These are phyloP conservation scores for Eospalax fontanierii DNA, from an alignment of 2,797 vertebrate species.

Conservation along the genomic window DNA sequence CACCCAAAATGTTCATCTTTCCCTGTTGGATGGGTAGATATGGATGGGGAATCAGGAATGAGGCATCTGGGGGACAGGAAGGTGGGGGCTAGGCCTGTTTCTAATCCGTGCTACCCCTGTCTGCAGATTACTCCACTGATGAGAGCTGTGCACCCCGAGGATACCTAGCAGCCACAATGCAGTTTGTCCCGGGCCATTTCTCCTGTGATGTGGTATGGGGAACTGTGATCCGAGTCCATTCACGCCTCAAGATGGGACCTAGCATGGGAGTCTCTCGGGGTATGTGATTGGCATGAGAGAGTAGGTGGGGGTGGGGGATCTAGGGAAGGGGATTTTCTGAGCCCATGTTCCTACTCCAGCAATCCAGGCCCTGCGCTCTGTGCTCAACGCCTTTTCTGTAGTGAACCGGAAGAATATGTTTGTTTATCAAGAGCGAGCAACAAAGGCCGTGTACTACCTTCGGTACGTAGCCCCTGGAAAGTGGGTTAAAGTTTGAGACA, in stretches of 20 bases:
- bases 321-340: background rate
- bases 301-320: background rate
- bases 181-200: constrained; percentile 98
- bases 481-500: background rate
- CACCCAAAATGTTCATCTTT: background rate
- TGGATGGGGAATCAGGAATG: background rate
- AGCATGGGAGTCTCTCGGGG: constrained; percentile 96
- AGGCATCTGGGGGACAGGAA: background rate
- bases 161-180: constrained; percentile 99
- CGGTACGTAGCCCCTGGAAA: constrained; percentile 91
- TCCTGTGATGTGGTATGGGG: constrained; percentile 97
- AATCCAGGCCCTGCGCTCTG: constrained; percentile 97
- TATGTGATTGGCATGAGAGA: constrained; percentile 67
- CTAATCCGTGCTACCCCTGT: background rate
- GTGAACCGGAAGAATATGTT: constrained; percentile 99
- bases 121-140: constrained; percentile 95
- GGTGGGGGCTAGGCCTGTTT: background rate
- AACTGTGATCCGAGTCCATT: constrained; percentile 97
- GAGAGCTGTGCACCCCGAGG: constrained; percentile 97
- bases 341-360: constrained; percentile 88
- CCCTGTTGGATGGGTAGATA: background rate
- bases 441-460: constrained; percentile 99
- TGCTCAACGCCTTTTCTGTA: constrained; percentile 97
- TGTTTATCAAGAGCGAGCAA: constrained; percentile 98
- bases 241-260: constrained; percentile 98